phyloP scores from a whole-genome alignment of 2,888 invertebrate species.

The Caenorhabditis parvicauda region DNA sequence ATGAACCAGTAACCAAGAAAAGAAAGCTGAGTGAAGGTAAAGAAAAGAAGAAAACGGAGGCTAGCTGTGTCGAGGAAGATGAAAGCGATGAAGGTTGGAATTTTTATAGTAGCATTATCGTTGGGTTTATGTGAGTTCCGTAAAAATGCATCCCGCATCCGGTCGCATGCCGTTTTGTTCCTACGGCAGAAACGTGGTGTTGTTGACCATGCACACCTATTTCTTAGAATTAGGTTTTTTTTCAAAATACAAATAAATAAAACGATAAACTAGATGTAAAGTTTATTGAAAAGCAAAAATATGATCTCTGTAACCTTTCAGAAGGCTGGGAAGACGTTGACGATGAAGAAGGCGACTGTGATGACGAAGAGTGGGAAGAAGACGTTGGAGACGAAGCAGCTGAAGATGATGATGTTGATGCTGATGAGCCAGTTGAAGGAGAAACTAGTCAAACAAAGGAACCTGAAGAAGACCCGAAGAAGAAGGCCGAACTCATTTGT shows the following conservation, averaged over 20 bases:
- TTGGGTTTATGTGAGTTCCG: too few relatives aligned
- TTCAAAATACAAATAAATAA: too few relatives aligned
- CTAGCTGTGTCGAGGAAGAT: constrained; percentile 30
- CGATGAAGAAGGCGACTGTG: constrained; percentile 75
- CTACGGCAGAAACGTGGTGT: too few relatives aligned
- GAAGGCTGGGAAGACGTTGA: constrained; percentile 82
- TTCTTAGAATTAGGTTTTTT: too few relatives aligned
- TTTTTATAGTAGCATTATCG: too few relatives aligned
- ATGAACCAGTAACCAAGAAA: constrained; percentile 18
- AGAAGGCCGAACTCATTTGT: constrained; percentile 31
- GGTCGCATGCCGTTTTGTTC: too few relatives aligned
- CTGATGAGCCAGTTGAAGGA: neutral
- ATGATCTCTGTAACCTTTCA: too few relatives aligned
- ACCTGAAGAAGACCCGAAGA: constrained; percentile 28
- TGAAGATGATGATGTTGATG: constrained; percentile 7
- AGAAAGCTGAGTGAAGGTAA: constrained; percentile 20
- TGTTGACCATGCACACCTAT: too few relatives aligned
- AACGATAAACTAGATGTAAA: too few relatives aligned
- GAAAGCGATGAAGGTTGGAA: constrained; percentile 10
- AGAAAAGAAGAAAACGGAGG: constrained; percentile 31
- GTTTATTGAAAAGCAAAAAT: too few relatives aligned
- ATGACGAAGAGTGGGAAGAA: constrained; percentile 20
- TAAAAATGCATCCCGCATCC: too few relatives aligned
- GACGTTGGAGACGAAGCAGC: constrained; percentile 3
- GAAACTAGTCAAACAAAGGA: neutral